These are phyloP conservation scores for Gymnosoma rotundatum DNA, from an alignment of 2,888 invertebrate species.

Conservation along the genomic window DNA sequence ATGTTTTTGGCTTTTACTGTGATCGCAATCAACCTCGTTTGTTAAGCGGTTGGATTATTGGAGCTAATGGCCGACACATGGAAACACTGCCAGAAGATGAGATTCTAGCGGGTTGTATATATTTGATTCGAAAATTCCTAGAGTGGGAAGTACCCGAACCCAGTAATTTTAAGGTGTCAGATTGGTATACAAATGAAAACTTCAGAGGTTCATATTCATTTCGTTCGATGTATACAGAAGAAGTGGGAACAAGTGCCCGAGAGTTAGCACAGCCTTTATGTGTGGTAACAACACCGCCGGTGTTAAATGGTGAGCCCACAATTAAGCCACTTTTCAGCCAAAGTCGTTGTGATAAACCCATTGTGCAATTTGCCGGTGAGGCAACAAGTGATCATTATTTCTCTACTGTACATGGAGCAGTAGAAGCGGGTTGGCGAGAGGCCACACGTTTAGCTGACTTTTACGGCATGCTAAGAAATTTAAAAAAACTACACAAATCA, in stretches of 20 bases:
- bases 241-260: slow-evolving; percentile 83
- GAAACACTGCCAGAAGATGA: slow-evolving; percentile 85
- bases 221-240: slow-evolving; percentile 84
- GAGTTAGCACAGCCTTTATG: slow-evolving; percentile 82
- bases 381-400: slow-evolving; percentile 87
- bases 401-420: slow-evolving; percentile 88
- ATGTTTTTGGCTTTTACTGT: slow-evolving; percentile 87
- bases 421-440: slow-evolving; percentile 88
- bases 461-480: slow-evolving; percentile 74
- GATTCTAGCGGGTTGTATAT: slow-evolving; percentile 78
- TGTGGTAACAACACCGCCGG: slow-evolving; percentile 81
- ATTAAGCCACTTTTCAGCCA: slow-evolving; percentile 70
- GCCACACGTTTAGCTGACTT: slow-evolving; percentile 84
- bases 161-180: slow-evolving; percentile 82
- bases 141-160: slow-evolving; percentile 79
- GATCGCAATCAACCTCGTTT: slow-evolving; percentile 85
- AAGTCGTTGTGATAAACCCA: slow-evolving; percentile 82
- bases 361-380: slow-evolving; percentile 87
- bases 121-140: slow-evolving; percentile 80
- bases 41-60: slow-evolving; percentile 88
- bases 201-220: slow-evolving; percentile 87
- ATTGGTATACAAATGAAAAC: slow-evolving; percentile 86
- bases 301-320: slow-evolving; percentile 65
- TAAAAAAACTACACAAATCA: slow-evolving; percentile 72
- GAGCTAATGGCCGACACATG: slow-evolving; percentile 85